Conservation (phyloP, 1,140 invertebrate genomes). For the Monochamus saltuarius region DNA sequence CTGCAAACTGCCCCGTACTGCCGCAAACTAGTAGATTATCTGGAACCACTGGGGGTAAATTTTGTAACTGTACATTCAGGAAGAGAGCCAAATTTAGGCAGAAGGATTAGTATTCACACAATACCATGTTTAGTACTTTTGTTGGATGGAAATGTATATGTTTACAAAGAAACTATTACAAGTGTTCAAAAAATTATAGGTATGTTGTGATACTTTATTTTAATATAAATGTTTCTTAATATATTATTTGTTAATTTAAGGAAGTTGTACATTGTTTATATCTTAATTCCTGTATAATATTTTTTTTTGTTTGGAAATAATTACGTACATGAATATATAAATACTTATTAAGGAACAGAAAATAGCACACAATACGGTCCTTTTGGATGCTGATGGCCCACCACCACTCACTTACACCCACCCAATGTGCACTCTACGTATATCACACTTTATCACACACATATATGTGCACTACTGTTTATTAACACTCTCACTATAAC, state of each 20-base stretch:
- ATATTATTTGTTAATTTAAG: background rate
- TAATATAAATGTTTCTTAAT: background rate
- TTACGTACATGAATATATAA: no score
- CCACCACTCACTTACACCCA: no score
- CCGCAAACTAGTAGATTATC: constrained; percentile 77
- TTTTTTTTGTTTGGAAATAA: no score
- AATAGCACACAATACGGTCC: no score
- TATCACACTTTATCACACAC: no score
- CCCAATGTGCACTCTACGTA: no score
- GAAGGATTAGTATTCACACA: constrained; percentile 74
- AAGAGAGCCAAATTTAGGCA: constrained; percentile 71
- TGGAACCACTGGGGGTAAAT: constrained; percentile 75
- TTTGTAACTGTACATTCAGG: constrained; percentile 82
- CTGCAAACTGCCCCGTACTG: constrained; percentile 80
- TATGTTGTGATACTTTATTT: constrained; percentile 45
- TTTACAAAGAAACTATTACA: constrained; percentile 76
- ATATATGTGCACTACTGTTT: no score
- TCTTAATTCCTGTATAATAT: background rate
- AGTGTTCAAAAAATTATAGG: constrained; percentile 79
- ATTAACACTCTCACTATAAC: no score
- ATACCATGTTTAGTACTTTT: constrained; percentile 82
- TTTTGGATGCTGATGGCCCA: no score
- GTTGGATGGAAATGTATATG: constrained; percentile 75
- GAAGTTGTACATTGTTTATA: background rate
- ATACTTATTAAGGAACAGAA: no score